Evolutionary conservation across 2,797 vertebrate species (phyloP), one percentile per base, ranked within the genome.

Genomic region (Champsocephalus esox): DNA sequence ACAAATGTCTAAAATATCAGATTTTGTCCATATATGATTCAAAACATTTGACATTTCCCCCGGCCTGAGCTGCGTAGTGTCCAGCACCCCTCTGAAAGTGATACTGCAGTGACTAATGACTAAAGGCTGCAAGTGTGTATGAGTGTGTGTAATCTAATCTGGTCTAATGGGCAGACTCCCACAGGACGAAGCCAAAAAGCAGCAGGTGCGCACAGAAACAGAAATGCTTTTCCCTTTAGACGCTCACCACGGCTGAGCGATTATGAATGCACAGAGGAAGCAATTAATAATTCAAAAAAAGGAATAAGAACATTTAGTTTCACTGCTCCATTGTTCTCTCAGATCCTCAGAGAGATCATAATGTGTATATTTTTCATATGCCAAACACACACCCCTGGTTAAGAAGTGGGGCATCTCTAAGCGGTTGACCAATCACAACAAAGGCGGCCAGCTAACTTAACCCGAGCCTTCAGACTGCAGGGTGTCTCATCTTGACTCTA

Each of bases 91-190:
- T 73, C 34, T 55, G 86, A 87, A 89, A 85, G 52, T 1, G 76
- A 91, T 83, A 89, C 79, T 0, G 1, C n/a, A n/a, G 57, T 60
- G 71, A 79, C 44, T 85, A 83, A 89, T 84, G 82, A 77, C 43
- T 63, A 76, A 88, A 82, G 84, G 77, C 66, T 41, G 3, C 69
- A 56, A 64, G 64, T 54, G 56, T 57, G 67, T 67, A 19, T 16
- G 52, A 17, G 59, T 17, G 73, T 79, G 67, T 86, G 90, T 86
- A 92, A 92, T 83, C 57, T 70, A 78, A 89, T 90, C 73, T 63
- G 76, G 77, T 85, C 70, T 90, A 87, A 86, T 77, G 86, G 84
- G 70, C 66, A 71, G 59, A 77, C 70, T 93, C 90, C 80, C 89
- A 66, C 75, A 74, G 71, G 83, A 79, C 62, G 51, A 66, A 84